Base-by-base conservation (phyloP, 2,797 vertebrate genomes). In the Choloepus didactylus region DNA sequence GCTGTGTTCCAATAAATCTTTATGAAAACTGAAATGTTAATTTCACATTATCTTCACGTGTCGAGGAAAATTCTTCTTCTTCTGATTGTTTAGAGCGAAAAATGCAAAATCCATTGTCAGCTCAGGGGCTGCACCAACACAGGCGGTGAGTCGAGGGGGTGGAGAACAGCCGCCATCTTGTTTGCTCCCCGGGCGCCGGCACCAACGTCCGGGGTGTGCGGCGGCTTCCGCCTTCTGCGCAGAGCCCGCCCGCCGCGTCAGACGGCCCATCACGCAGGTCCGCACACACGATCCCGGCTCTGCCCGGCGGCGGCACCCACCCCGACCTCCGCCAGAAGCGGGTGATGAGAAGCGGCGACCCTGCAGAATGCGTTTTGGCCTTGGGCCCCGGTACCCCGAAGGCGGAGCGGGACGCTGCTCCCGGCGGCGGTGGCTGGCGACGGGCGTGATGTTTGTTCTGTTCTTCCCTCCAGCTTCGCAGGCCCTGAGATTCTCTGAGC, bases 331-430 rank as follows among this genome's bases (percentile, higher is more conserved):
- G 4, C 44, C 31, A 7, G 41, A 49, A 67, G 7, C 3, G 3
- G 2, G 31, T 5, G 23, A 9, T 27, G 29, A 66, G 75, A 44
- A 56, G 29, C 1, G 15, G 23, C 15, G 60, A 4, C 51, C 3
- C 1, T 9, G 12, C 0, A 0, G 10, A 31, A 12, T 6, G 19
- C 0, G 6, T 27, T 64, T 80, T 9, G 49, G 12, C 3, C 49
- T 7, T 1, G 21, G 31, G 31, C 3, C 16, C 5, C 1, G 27
- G 25, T 46, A 0, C 62, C 5, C n/a, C 51, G 19, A 9, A 29
- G 51, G 14, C 12, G 2, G 19, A 49, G 49, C 0, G 0, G 75
- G 86, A 4, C 0, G 0, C 7, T 4, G 10, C 31, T 62, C 56
- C 1, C 0, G 16, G 46, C 21, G 56, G 35, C 72, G 4, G 3